Base-by-base conservation (phyloP, 2,797 vertebrate genomes). In the Cryptoprocta ferox region DNA sequence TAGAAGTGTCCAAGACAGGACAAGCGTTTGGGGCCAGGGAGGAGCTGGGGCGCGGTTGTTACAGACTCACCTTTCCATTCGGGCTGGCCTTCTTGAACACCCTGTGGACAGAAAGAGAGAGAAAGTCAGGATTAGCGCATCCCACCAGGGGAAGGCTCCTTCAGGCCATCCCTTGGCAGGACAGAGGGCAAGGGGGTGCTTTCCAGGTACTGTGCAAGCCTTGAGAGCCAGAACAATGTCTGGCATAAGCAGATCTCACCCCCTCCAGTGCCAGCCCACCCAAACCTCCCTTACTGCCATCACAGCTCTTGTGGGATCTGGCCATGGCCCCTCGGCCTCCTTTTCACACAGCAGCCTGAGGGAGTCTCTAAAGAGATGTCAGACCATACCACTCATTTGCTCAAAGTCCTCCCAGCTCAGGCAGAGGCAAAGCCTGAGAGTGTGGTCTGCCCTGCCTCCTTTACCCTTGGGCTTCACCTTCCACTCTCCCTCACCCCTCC, bases 41-140 rank as follows among this genome's bases (percentile, higher is more conserved):
- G 53, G n/a, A 15, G 78, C 18, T 0, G 0, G 37, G 68, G 21
- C 0, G 2, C 5, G 4, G 50, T 53, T 35, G 24, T 7, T 19
- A 8, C 4, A 45, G 30, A 96, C 99, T 99, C 98, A 99, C 99
- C 99, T 99, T 99, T 97, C 99, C 99, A 53, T 99, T 99, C 13
- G 99, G 99, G 98, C 99, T 99, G 42, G 99, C 99, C 97, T 99
- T 99, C 99, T 99, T 99, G 98, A 99, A 99, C 42, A 99, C 99
- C 97, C 99, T 99, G 99, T 53, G 98, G 95, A 97, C 39, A 99
- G 63, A 96, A 94, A 95, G 24, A 63, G 81, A 50, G 42, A 59
- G 50, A 26, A 95, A 21, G 35, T 35, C 19, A 19, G 45, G 16
- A 73, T 97, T 39, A 95, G 66, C 12, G 5, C 6, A 56, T 26